Evolutionary conservation across 2,113 vertebrate species (phyloP), one percentile per base, ranked within the genome.

Genomic region (Paracanthobrama guichenoti): DNA sequence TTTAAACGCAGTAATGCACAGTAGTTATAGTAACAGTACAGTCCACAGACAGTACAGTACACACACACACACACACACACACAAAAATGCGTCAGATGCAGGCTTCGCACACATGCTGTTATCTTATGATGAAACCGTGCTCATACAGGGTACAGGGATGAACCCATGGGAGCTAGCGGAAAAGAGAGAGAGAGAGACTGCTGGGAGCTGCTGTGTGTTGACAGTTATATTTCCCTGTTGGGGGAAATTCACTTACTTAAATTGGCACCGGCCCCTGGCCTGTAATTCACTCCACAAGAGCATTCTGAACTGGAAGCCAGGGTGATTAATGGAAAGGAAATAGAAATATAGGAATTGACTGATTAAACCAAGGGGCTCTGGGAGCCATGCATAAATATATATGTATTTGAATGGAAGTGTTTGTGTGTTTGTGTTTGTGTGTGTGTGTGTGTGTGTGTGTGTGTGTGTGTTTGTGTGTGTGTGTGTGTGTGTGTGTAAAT

Each of bases 221-320:
- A 99, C 97, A 99, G 97, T 96, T 99, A 98, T 99, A 99, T 98
- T 97, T 97, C 96, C 96, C 97, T 98, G 96, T 96, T 98, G 97
- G 97, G 97, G 96, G 95, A 98, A 97, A 98, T 98, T 98, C 97
- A 98, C 97, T 99, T 98, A 99, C 97, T 97, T 96, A 96, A 97
- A 98, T 96, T 98, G 97, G 97, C 96, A 88, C 93, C 71, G 93
- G 88, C 92, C 95, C 95, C 94, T 95, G 94, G 95, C 96, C 95
- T 96, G 96, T 99, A 99, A 98, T 97, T 98, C 96, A 97, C 96
- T 98, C 97, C 96, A 96, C 95, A 96, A 98, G 96, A 95, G 96
- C 94, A 94, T 90, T 91, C 89, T 92, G 90, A 90, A 93, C 90
- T 88, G 93, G 92, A 92, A 94, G 89, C 86, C 87, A 73, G 91